Base-by-base conservation (phyloP, 2,888 invertebrate genomes). In the Colletes collaris region DNA sequence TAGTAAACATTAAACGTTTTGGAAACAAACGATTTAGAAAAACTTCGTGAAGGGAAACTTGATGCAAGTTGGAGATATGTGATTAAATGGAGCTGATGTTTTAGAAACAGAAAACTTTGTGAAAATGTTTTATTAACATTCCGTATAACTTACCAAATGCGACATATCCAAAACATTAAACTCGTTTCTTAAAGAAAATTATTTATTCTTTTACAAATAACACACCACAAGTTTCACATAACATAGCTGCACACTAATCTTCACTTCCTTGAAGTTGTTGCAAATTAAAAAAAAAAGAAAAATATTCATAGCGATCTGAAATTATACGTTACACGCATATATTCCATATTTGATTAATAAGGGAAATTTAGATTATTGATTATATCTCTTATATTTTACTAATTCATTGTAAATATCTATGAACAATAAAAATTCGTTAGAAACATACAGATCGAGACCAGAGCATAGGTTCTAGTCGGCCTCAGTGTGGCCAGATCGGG, bases 161-260 rank as follows among this genome's bases (percentile, higher is more conserved):
- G 88, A 89, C 90, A 90, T 90, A 90, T 89, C 90, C 89, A 88
- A 84, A 78, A 76, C 78, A 87, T 79, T 79, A 86, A 64, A 80
- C 80, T 69, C 59, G 79, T 86, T 88, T 79, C 77, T 79, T 75
- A 58, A 81, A 63, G 44, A 81, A 68, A 52, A 81, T 78, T 72
- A 74, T 62, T 71, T 64, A 76, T 74, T 44, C 44, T 50, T 67
- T 72, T 60, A 67, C 62, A 72, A 80, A 75, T 59, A 75, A 77
- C 59, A 50, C 44, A 78, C 46, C 37, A 40, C 7, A 68, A 55
- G 67, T 77, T 59, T 19, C 52, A 19, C 52, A 66, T 64, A 73
- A 79, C 71, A 83, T 53, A 50, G 53, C 64, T 58, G 49, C 44
- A 68, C 56, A 53, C 53, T 79, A 65, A 68, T 59, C 50, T 56